Evolutionary conservation across 2,113 vertebrate species (phyloP).

Genomic region (Paralichthys olivaceus): DNA sequence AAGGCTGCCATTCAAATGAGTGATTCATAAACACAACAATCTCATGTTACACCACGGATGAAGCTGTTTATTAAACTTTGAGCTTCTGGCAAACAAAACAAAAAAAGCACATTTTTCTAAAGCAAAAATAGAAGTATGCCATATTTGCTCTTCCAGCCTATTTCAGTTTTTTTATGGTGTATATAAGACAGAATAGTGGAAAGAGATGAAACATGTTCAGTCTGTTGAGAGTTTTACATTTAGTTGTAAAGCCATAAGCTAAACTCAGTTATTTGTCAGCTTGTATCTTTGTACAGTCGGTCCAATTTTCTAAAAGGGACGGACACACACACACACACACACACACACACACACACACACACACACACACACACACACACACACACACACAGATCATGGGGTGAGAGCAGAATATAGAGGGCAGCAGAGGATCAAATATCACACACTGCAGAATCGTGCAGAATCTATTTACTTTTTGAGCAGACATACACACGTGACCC

Average conservation of each 20-base stretch:
- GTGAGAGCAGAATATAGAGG: constrained; percentile 26
- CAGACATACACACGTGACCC: background rate
- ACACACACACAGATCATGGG: constrained; percentile 3
- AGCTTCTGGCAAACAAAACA: too few relatives aligned
- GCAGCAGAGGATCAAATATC: constrained; percentile 50
- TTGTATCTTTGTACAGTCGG: constrained; percentile 14
- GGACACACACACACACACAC: background rate
- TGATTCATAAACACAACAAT: too few relatives aligned
- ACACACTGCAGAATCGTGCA: background rate
- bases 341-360: background rate
- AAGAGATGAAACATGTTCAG: background rate
- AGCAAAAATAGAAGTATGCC: too few relatives aligned
- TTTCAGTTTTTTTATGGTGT: background rate
- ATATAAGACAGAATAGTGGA: background rate
- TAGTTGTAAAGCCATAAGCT: constrained; percentile 23
- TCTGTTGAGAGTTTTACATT: constrained; percentile 17
- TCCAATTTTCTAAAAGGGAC: background rate
- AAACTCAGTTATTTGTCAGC: constrained; percentile 27
- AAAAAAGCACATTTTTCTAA: too few relatives aligned
- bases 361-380: background rate
- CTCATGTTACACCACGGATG: too few relatives aligned
- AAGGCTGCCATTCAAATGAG: too few relatives aligned
- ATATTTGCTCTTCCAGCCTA: constrained; percentile 3
- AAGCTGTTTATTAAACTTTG: too few relatives aligned
- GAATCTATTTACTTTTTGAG: background rate